Conservation (phyloP, 2,797 vertebrate genomes). For the Fratercula arctica region DNA sequence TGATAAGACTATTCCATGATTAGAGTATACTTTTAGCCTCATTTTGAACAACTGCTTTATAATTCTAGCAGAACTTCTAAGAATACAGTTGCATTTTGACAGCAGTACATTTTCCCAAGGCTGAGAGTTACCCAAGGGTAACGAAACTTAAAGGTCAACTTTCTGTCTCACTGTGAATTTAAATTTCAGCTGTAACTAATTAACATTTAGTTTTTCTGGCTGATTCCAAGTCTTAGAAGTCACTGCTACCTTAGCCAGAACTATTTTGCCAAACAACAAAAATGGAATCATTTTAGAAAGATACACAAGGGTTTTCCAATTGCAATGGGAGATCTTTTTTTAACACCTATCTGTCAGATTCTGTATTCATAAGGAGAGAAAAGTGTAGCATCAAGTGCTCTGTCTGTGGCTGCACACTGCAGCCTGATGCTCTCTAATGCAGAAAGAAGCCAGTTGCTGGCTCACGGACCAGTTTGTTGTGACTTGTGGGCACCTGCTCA, state of each 20-base stretch:
- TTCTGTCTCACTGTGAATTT: slow-evolving; percentile 1
- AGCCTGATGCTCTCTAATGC: background rate
- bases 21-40: background rate
- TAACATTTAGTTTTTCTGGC: slow-evolving; percentile 3
- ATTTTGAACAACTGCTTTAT: background rate
- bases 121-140: background rate
- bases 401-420: fast-evolving
- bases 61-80: background rate
- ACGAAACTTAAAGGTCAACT: slow-evolving; percentile 7
- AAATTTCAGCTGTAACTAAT: slow-evolving; percentile 38
- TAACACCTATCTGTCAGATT: background rate
- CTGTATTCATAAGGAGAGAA: background rate
- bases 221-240: background rate
- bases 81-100: slow-evolving; percentile 1
- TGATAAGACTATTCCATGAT: background rate
- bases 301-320: background rate
- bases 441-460: background rate
- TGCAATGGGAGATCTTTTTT: background rate
- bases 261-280: background rate
- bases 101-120: background rate
- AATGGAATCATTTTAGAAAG: background rate
- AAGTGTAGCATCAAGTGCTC: background rate
- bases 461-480: background rate
- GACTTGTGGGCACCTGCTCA: background rate
- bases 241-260: background rate